Base-by-base conservation (phyloP, 2,888 invertebrate species). In the Oasisia sp. region DNA sequence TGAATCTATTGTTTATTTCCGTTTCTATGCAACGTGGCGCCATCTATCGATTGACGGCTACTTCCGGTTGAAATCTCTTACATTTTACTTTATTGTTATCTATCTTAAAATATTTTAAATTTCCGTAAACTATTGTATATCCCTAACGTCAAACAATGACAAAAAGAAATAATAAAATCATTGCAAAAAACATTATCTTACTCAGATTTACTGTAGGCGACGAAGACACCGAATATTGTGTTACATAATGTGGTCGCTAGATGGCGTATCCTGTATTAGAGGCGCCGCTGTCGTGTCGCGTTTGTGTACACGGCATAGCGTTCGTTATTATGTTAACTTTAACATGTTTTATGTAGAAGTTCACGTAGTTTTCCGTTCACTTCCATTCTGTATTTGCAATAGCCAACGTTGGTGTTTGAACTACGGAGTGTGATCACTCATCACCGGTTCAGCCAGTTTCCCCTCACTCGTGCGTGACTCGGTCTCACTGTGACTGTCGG, bases 11-110 rank as follows among this genome's bases (percentile, higher is more conserved):
- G 74, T 74, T 74, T 74, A 74, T 74, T 74, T 74, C 74, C 27
- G 74, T 74, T 74, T 74, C 74, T 74, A 74, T 74, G 74, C 74
- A 74, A 74, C 19, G 74, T 74, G n/a, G n/a, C 74, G 74, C 74
- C 27, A 74, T 74, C 74, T 74, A 27, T n/a, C 74, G 74, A 27
- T 74, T n/a, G 74, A 74, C 1, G 7, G 74, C 27, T 27, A 74
- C 74, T 74, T 74, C 74, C 74, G 74, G 74, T 74, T 74, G 74
- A n/a, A 27, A 7, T 7, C 0, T 74, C 27, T 19, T 74, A 74
- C 2, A 27, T 74, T 74, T 74, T 74, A 74, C 0, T 74, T 74
- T 74, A 74, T 74, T 27, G 74, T 74, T 74, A 74, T 27, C 19
- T 27, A 74, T 27, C 74, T 27, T 19, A 7, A 74, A 74, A 74